Evolutionary conservation across 2,797 vertebrate species (phyloP).

Genomic region (Setipinna tenuifilis): DNA sequence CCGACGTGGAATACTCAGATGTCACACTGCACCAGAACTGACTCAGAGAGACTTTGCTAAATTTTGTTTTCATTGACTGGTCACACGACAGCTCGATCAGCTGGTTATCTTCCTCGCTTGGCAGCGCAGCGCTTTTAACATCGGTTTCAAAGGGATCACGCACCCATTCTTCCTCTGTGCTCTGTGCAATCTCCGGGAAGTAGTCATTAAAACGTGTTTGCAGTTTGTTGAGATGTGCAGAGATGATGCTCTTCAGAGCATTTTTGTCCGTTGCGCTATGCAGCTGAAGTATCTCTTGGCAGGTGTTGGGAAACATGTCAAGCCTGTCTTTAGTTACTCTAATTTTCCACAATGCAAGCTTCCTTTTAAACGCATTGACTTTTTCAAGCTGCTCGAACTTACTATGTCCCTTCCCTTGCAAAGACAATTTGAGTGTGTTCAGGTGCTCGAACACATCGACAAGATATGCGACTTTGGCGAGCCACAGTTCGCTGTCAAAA

Average conservation of each 20-base stretch:
- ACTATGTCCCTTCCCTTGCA: slow-evolving; percentile 31
- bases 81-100: slow-evolving; percentile 39
- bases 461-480: slow-evolving; percentile 30
- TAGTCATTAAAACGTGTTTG: slow-evolving; percentile 27
- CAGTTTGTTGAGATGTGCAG: slow-evolving; percentile 40
- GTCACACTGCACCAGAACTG: slow-evolving; percentile 45
- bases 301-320: slow-evolving; percentile 37
- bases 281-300: slow-evolving; percentile 34
- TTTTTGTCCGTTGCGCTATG: slow-evolving; percentile 33
- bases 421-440: background rate
- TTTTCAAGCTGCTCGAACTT: slow-evolving; percentile 28
- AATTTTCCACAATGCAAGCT: slow-evolving; percentile 11
- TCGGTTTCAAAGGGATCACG: slow-evolving; percentile 20
- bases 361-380: slow-evolving; percentile 39
- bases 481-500: background rate
- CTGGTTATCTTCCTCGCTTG: slow-evolving; percentile 37
- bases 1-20: slow-evolving; percentile 25
- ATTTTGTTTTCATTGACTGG: slow-evolving; percentile 31
- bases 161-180: slow-evolving; percentile 34
- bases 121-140: slow-evolving; percentile 30
- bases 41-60: slow-evolving; percentile 34
- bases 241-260: slow-evolving; percentile 30
- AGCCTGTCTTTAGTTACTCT: slow-evolving; percentile 32
- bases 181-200: slow-evolving; percentile 32
- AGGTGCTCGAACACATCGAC: slow-evolving; percentile 25